phyloP scores from a whole-genome alignment of 1,140 invertebrate species.

The Maniola jurtina region DNA sequence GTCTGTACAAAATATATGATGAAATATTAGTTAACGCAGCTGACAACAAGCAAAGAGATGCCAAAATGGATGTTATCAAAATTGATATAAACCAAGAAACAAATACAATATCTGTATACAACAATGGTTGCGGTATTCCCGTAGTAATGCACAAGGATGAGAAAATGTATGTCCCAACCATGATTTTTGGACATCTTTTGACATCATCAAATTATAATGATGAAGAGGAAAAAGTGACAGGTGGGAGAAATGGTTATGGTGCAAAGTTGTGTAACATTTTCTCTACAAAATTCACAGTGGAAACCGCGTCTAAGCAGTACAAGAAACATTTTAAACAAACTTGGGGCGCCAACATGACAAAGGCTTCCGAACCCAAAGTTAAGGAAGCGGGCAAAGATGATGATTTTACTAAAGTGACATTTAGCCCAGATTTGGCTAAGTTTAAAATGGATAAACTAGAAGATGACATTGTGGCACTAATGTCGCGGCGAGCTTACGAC shows the following conservation, averaged over 20 bases:
- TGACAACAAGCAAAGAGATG: constrained; percentile 98
- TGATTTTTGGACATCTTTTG: constrained; percentile 99
- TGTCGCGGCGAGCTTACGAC: constrained; percentile 97
- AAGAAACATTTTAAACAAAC: constrained; percentile 96
- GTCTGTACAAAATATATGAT: constrained; percentile 99
- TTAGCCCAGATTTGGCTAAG: constrained; percentile 96
- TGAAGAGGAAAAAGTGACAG: constrained; percentile 97
- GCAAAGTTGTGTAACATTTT: constrained; percentile 99
- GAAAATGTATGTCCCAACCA: constrained; percentile 99
- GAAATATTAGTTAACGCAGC: constrained; percentile 99
- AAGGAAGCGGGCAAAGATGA: constrained; percentile 88
- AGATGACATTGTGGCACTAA: constrained; percentile 95
- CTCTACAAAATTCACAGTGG: constrained; percentile 97
- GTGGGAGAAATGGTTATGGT: constrained; percentile 99
- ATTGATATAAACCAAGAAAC: constrained; percentile 96
- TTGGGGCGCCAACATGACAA: constrained; percentile 97
- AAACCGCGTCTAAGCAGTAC: constrained; percentile 94
- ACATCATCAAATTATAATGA: constrained; percentile 99
- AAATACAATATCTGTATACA: constrained; percentile 96
- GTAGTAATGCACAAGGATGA: constrained; percentile 98
- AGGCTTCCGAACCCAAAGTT: constrained; percentile 92
- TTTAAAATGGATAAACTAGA: constrained; percentile 98
- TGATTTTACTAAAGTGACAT: constrained; percentile 98
- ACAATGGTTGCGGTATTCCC: constrained; percentile 99
- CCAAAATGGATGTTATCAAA: constrained; percentile 96